phyloP scores from a whole-genome alignment of 2,888 invertebrate species.

The Rhingia rostrata region DNA sequence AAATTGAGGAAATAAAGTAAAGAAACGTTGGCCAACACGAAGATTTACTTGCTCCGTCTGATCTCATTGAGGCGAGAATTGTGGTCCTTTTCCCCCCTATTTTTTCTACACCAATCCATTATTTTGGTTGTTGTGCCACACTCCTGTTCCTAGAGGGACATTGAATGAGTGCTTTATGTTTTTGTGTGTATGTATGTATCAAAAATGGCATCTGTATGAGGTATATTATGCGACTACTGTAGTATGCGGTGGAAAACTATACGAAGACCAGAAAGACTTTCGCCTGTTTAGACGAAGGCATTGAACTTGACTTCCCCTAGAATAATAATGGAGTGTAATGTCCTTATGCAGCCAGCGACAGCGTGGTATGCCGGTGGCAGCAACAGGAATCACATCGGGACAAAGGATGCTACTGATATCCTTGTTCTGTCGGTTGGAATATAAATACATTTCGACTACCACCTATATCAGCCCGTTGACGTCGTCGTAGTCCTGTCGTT shows the following conservation, averaged over 20 bases:
- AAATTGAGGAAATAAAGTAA: slow-evolving; percentile 56
- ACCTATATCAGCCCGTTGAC: slow-evolving; percentile 22
- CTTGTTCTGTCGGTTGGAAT: slow-evolving; percentile 58
- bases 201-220: slow-evolving; percentile 55
- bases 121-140: slow-evolving; percentile 44
- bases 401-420: slow-evolving; percentile 70
- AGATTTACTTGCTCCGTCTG: slow-evolving; percentile 65
- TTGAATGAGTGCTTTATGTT: slow-evolving; percentile 59
- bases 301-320: slow-evolving; percentile 71
- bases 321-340: slow-evolving; percentile 72
- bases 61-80: slow-evolving; percentile 35
- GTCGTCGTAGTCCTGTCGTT: slow-evolving; percentile 28
- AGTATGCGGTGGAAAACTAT: background rate
- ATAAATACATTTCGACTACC: slow-evolving; percentile 57
- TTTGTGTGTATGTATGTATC: slow-evolving; percentile 37
- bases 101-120: slow-evolving; percentile 35
- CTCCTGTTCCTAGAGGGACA: slow-evolving; percentile 43
- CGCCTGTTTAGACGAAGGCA: slow-evolving; percentile 61
- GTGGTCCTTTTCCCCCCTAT: slow-evolving; percentile 19
- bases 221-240: background rate
- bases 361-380: slow-evolving; percentile 36
- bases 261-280: slow-evolving; percentile 46
- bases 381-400: slow-evolving; percentile 64
- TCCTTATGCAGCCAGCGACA: slow-evolving; percentile 37
- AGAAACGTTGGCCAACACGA: slow-evolving; percentile 37